Evolutionary conservation across 2,888 invertebrate genomes (phyloP), one percentile per base, ranked within the genome.

Genomic region (Coleophora flavipennella): DNA sequence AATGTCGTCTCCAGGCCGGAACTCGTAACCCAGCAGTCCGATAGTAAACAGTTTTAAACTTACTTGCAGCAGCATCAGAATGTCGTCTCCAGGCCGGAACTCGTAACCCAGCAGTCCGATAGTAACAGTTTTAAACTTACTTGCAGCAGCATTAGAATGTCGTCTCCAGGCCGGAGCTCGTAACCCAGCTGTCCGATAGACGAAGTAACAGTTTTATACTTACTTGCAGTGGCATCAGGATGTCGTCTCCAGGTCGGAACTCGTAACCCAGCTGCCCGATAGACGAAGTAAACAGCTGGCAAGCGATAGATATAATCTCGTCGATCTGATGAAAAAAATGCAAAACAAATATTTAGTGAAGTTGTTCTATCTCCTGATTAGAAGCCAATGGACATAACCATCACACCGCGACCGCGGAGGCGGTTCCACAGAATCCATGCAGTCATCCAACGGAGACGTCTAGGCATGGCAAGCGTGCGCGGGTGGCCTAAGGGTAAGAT

Each of bases 61-160:
- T 3, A 78, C 81, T 67, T 83, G 83, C 1, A 81, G 40, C 0
- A 83, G 83, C 25, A 79, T 41, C n/a, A 90, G 53, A 14, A 81
- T 80, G 26, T 89, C 79, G 13, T 88, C 88, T 33, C 87, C 89
- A 0, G 86, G 84, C 12, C 87, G 68, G 47, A 86, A 87, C 51
- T 81, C 79, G 47, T 84, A 86, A 0, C 87, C 86, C 1, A 90
- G n/a, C n/a, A n/a, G n/a, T n/a, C n/a, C n/a, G n/a, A n/a, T n/a
- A n/a, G n/a, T n/a, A n/a, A n/a, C n/a, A n/a, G n/a, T n/a, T n/a
- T n/a, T n/a, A n/a, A n/a, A 31, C 40, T 38, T 3, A 78, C 81
- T 67, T 83, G 83, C 1, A 81, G 40, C 0, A 83, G 83, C 25
- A 79, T 41, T n/a, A 90, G 53, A 14, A 81, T 80, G 26, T 89